These are phyloP conservation scores for Nannoperca obscura DNA, from an alignment of 2,797 vertebrate species.

Conservation along the genomic window DNA sequence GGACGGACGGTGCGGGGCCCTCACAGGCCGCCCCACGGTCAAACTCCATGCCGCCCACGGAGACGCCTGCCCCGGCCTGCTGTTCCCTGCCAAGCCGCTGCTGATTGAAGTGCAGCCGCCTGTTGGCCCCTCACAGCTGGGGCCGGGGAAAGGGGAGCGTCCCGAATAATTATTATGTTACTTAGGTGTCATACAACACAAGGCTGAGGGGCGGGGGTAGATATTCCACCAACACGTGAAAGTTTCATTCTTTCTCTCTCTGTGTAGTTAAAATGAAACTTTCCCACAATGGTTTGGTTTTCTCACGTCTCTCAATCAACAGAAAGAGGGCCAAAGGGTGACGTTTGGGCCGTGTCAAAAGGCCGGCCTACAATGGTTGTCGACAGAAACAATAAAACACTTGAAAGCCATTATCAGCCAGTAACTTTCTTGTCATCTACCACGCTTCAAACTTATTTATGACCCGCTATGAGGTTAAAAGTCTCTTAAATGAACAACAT, in stretches of 20 bases:
- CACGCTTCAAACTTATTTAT: slow-evolving; percentile 74
- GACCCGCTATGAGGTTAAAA: slow-evolving; percentile 25
- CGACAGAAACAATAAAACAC: slow-evolving; percentile 66
- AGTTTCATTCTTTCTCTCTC: slow-evolving; percentile 13
- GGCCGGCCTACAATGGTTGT: slow-evolving; percentile 33
- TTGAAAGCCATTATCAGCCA: slow-evolving; percentile 56
- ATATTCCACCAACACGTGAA: slow-evolving; percentile 59
- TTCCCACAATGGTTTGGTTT: slow-evolving; percentile 67
- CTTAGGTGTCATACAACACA: slow-evolving; percentile 86
- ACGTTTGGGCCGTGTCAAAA: slow-evolving; percentile 65
- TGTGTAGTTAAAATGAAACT: slow-evolving; percentile 65
- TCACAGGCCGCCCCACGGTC: slow-evolving; percentile 62
- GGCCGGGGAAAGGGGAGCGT: slow-evolving; percentile 67
- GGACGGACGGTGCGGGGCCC: slow-evolving; percentile 53
- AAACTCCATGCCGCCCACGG: slow-evolving; percentile 75
- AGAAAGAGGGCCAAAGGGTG: slow-evolving; percentile 40
- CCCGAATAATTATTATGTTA: slow-evolving; percentile 85
- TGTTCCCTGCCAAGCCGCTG: slow-evolving; percentile 65
- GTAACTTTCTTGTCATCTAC: slow-evolving; percentile 56
- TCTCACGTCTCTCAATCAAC: slow-evolving; percentile 62
- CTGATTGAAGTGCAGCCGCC: slow-evolving; percentile 84
- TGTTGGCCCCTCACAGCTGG: slow-evolving; percentile 80
- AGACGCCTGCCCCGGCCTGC: slow-evolving; percentile 68
- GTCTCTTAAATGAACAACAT: background rate
- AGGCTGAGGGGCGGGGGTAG: slow-evolving; percentile 64